A percentile compares a stretch with the other conserved stretches of the same genome.
These are phyloP conservation scores for Urechis unicinctus DNA, from an alignment of 2,888 invertebrate genomes.

Conservation along the genomic window DNA sequence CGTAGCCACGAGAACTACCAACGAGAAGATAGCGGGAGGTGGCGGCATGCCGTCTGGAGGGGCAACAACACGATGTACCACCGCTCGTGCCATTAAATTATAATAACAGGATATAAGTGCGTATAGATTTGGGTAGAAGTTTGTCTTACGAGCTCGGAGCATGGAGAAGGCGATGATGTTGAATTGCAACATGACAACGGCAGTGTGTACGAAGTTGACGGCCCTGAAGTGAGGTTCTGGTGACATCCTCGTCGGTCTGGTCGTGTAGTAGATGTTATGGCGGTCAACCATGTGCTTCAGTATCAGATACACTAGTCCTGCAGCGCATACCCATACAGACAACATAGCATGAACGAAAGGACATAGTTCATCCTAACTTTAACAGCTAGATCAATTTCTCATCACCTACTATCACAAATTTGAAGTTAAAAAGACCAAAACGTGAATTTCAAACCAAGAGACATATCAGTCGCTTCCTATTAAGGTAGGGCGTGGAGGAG, in stretches of 20 bases:
- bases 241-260: constrained; percentile 4
- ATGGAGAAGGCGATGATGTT: constrained; percentile 6
- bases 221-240: constrained; percentile 6
- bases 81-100: too few relatives aligned
- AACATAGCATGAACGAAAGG: not conserved
- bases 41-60: constrained; percentile 3
- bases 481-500: too few relatives aligned
- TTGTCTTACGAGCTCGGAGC: constrained; percentile 2
- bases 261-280: constrained; percentile 9
- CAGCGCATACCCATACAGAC: not conserved
- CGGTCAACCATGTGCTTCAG: constrained; percentile 8
- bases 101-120: not conserved
- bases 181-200: constrained; percentile 7
- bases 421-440: too few relatives aligned
- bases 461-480: too few relatives aligned
- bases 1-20: constrained; percentile 2
- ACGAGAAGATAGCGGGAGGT: constrained; percentile 5
- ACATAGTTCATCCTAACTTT: too few relatives aligned
- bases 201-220: constrained; percentile 6
- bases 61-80: too few relatives aligned
- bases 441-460: too few relatives aligned
- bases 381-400: too few relatives aligned
- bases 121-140: not conserved
- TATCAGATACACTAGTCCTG: constrained; percentile 7
- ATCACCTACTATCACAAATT: too few relatives aligned